Base-by-base conservation (phyloP, 2,113 vertebrate genomes). In the Cyanoderma ruficeps region DNA sequence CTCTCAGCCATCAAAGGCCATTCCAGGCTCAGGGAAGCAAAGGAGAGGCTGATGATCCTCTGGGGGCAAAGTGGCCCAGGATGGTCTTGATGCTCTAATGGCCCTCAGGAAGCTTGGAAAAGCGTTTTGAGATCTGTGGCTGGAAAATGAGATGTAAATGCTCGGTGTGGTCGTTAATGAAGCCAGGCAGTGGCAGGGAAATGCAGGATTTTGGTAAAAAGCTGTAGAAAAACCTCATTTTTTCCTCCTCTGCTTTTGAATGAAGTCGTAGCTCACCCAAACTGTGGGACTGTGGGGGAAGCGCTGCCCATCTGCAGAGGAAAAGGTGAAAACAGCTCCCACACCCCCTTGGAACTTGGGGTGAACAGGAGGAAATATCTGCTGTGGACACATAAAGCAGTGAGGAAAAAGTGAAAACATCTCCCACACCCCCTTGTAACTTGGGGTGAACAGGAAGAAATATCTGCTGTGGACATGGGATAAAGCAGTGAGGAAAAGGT, bases 61-160 rank as follows among this genome's bases (percentile, higher is more conserved):
- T 0, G 0, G 33, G 20, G 22, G 31, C 19, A 68, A 31, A 76
- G 59, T 27, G 79, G 28, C 16, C 49, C 71, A 25, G 6, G 72
- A 23, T 30, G 64, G 33, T 41, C 67, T 37, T 2, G 14, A 57
- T 82, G 44, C 46, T n/a, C 1, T 67, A 52, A 91, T n/a, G 74
- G 42, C 56, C 69, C 65, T 79, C 65, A 8, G 24, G 0, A 4
- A 84, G 33, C 47, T 75, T 13, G 28, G 23, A 17, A 33, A 79
- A 68, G 90, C 33, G 18, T 37, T 60, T 49, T 9, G 23, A 75
- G 87, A 63, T 31, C 23, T 44, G 7, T 11, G 70, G 52, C 39
- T 69, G 78, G 61, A 25, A 94, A 94, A 93, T 4, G 90, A 11
- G 30, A 83, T 76, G 84, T 44, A 94, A 76, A 82, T 69, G 61